These are phyloP conservation scores for Loripinus fragilis DNA, from an alignment of 2,888 invertebrate genomes.

Conservation along the genomic window DNA sequence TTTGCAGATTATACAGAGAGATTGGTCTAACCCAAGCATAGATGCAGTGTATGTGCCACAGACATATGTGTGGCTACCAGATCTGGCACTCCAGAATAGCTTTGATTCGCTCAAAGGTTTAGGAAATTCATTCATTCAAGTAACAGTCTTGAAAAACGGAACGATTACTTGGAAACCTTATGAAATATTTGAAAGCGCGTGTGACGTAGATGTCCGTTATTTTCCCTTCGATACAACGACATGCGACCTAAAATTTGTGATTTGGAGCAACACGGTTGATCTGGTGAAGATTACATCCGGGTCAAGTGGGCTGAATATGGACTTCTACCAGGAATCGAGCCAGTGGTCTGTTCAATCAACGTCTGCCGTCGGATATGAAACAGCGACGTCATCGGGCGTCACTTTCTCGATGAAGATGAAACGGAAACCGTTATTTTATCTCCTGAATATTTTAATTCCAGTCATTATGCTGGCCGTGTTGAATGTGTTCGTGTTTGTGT, in stretches of 20 bases:
- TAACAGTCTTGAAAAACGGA: constrained; percentile 44
- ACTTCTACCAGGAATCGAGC: constrained; percentile 47
- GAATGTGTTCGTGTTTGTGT: constrained; percentile 57
- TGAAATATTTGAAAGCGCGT: constrained; percentile 59
- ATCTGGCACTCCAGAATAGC: constrained; percentile 59
- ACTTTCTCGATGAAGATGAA: constrained; percentile 54
- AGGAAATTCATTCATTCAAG: constrained; percentile 51
- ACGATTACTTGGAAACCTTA: constrained; percentile 54
- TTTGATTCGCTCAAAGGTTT: constrained; percentile 53
- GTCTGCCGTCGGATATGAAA: constrained; percentile 22
- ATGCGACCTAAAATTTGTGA: constrained; percentile 55
- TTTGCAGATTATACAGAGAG: background rate
- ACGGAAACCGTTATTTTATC: constrained; percentile 59
- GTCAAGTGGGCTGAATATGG: constrained; percentile 38
- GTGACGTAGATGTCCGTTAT: constrained; percentile 54
- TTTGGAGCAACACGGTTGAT: constrained; percentile 52
- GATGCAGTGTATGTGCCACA: constrained; percentile 48
- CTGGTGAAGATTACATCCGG: constrained; percentile 42
- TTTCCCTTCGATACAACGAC: constrained; percentile 62
- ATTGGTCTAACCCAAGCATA: constrained; percentile 36
- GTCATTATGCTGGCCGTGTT: constrained; percentile 55
- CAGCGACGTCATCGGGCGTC: constrained; percentile 43
- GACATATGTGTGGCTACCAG: constrained; percentile 59
- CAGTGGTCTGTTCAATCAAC: constrained; percentile 57
- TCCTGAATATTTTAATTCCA: constrained; percentile 61